These are phyloP conservation scores for Tyrannus savana DNA, from an alignment of 2,113 vertebrate species.

Conservation along the genomic window DNA sequence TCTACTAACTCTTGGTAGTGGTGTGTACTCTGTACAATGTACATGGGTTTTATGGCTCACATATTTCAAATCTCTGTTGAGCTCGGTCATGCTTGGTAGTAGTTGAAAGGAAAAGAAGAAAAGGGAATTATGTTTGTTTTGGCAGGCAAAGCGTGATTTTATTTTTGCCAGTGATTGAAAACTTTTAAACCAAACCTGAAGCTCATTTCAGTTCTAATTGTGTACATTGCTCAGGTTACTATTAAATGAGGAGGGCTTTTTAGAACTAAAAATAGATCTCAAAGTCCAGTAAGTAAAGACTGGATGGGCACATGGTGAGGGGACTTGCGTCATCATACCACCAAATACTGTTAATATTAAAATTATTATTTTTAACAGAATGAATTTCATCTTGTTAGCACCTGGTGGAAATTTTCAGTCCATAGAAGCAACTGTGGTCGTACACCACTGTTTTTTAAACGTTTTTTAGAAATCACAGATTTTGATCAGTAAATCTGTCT, in stretches of 20 bases:
- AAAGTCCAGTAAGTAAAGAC: background rate
- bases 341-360: background rate
- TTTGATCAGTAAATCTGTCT: background rate
- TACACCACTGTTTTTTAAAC: background rate
- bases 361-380: background rate
- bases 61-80: background rate
- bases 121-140: background rate
- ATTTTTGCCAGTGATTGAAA: background rate
- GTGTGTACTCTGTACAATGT: background rate
- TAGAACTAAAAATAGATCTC: background rate
- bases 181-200: background rate
- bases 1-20: background rate
- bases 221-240: background rate
- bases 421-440: background rate
- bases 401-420: background rate
- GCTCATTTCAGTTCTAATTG: background rate
- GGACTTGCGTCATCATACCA: background rate
- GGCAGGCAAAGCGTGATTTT: background rate
- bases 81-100: background rate
- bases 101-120: background rate
- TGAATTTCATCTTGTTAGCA: background rate
- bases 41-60: background rate
- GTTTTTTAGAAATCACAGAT: accelerated
- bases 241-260: background rate
- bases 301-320: accelerated